Conservation (phyloP, 2,797 vertebrate genomes). For the Lithobates pipiens region DNA sequence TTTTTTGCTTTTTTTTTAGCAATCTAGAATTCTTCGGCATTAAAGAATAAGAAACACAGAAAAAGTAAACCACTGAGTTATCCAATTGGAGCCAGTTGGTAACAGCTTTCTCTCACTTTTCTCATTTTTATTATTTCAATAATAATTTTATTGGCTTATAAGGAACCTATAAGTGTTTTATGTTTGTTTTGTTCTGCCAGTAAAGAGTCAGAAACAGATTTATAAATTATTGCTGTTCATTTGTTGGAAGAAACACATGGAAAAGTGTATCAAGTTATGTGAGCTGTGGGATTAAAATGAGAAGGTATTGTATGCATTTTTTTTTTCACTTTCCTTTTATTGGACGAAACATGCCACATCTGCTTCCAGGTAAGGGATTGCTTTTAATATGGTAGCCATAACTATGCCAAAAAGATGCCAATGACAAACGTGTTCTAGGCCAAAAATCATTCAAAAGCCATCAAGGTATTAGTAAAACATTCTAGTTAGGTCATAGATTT, state of each 20-base stretch:
- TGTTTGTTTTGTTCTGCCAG: slow-evolving; percentile 63
- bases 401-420: slow-evolving; percentile 54
- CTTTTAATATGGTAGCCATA: slow-evolving; percentile 59
- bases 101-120: slow-evolving; percentile 58
- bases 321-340: slow-evolving; percentile 62
- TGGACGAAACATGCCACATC: slow-evolving; percentile 62
- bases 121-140: slow-evolving; percentile 59
- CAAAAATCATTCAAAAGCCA: slow-evolving; percentile 50
- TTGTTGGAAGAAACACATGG: slow-evolving; percentile 60
- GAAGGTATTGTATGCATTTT: slow-evolving; percentile 55
- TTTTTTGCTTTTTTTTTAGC: no score
- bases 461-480: slow-evolving; percentile 45
- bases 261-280: slow-evolving; percentile 56
- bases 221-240: slow-evolving; percentile 60
- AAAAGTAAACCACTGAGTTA: slow-evolving; percentile 43
- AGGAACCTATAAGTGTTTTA: slow-evolving; percentile 61
- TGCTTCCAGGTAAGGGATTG: slow-evolving; percentile 65
- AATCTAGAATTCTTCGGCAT: slow-evolving; percentile 24
- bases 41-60: slow-evolving; percentile 15
- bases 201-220: slow-evolving; percentile 60
- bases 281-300: slow-evolving; percentile 63
- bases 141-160: slow-evolving; percentile 62
- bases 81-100: slow-evolving; percentile 55
- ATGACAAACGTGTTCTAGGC: slow-evolving; percentile 28
- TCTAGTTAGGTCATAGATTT: slow-evolving; percentile 56